Conservation (phyloP, 2,113 vertebrate genomes). For the cat (Felis catus) region F.catus_Fca126_mat1.0 CM031415.1:130459001-130459500, state of each 20-base stretch:
- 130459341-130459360: not conserved
- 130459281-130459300: not conserved
- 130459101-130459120: not conserved
- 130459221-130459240: not conserved
- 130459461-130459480: not conserved
- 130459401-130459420: not conserved
- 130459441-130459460: not conserved
- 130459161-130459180: slow-evolving; percentile 82
- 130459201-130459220: not conserved
- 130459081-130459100: not conserved
- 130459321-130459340: not conserved
- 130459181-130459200: not conserved
- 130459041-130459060: not conserved
- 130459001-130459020: not conserved
- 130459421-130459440: not conserved
- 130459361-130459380: not conserved
- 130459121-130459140: slow-evolving; percentile 87
- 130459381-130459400: not conserved
- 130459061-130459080: not conserved
- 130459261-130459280: not conserved
- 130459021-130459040: not conserved
- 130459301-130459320: not conserved
- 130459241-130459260: not conserved
- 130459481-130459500: not conserved
- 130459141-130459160: slow-evolving; percentile 86